Base-by-base conservation (phyloP, 2,888 invertebrate species). In the Callosobruchus maculatus region DNA sequence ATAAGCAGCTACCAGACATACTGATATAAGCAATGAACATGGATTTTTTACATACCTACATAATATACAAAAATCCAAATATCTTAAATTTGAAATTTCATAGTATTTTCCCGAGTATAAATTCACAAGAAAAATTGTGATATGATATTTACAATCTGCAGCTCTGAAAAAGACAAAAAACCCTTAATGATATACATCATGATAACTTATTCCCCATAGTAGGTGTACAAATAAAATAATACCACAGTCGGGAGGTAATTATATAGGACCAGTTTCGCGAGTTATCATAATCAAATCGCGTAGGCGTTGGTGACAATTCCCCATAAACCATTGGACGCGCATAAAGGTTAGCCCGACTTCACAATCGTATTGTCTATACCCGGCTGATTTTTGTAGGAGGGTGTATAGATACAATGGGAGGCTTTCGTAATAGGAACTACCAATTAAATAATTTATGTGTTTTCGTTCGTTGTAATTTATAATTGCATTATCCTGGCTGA, bases 351-450 rank as follows among this genome's bases (percentile, higher is more conserved):
- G 68, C 68, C 30, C 26, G 31, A n/a, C 31, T 31, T 49, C 20
- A 71, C 49, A 71, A 71, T 49, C 31, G 49, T 74, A 73, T 74
- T 73, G 67, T 72, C 49, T 49, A 49, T 49, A 49, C 49, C 49
- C 18, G 49, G 49, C 49, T 18, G 9, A 13, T 49, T 49, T 49
- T 49, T 49, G 49, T 49, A 18, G 49, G 49, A 49, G 13, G 49
- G 49, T 49, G 49, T 49, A 49, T 18, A 49, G 49, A 49, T 49
- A 49, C 49, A 49, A 49, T 49, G 49, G 49, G 49, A 7, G 49
- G 49, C 49, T 49, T 13, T 49, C 9, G 49, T 49, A 49, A 49
- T 49, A 49, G 49, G 49, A 49, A 49, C 49, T 49, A 49, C 49
- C 49, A 49, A 49, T 49, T 49, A 49, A 49, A 49, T 49, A 49